Base-by-base conservation (phyloP, 2,113 vertebrate species). In the Candoia aspera region DNA sequence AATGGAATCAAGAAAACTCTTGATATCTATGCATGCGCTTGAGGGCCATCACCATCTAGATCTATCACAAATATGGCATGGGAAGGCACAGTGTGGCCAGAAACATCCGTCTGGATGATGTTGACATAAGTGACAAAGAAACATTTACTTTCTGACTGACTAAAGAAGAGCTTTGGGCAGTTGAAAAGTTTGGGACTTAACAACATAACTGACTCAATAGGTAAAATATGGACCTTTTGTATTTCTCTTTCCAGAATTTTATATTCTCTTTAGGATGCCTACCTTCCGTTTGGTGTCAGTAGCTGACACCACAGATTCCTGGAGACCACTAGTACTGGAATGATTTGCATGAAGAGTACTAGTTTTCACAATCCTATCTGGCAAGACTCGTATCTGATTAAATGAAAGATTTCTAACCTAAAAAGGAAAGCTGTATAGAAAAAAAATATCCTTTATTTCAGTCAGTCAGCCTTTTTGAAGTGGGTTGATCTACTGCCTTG, bases 21-120 rank as follows among this genome's bases (percentile, higher is more conserved):
- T 62, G 29, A 79, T 58, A 64, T 55, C 23, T 68, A 15, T 23
- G 55, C 10, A 46, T 83, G 86, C 2, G 11, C 33, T 88, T 54
- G 55, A 60, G 37, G n/a, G 55, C 49, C 54, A 24, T 53, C 8
- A 13, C 26, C 24, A 79, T 8, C 9, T 57, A 29, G 17, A 49
- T 15, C 68, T 83, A 26, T 88, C 29, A 83, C 68, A 91, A 62
- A 90, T 68, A 93, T 46, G 68, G n/a, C 89, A 84, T 8, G 37
- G 91, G 29, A 23, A 60, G 8, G 21, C 57, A 64, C 53, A 1
- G 24, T 83, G 6, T 58, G 53, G 33, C 59, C 57, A 79, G 46
- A 19, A 60, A 88, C 3, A 79, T 91, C 17, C 26, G 0, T n/a
- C 54, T 90, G 58, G 57, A 84, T 12, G n/a, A 58, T 54, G 79